These are phyloP conservation scores for Bufotes viridis DNA, from an alignment of 2,797 vertebrate species.

Conservation along the genomic window DNA sequence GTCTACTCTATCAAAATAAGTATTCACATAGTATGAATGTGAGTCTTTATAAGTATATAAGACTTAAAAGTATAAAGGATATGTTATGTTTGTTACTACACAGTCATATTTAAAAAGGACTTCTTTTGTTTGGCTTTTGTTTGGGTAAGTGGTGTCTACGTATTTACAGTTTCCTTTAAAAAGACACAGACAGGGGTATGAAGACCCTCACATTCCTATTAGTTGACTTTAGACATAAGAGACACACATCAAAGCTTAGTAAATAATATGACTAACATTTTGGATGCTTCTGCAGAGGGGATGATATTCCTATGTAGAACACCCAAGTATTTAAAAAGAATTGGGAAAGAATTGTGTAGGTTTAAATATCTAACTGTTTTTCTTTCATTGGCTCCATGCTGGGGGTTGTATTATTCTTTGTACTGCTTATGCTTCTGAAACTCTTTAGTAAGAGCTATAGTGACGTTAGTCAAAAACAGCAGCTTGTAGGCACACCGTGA, in stretches of 20 bases:
- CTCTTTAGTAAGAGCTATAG: slow-evolving; percentile 74
- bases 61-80: too few species aligned
- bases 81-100: background rate
- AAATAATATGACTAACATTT: slow-evolving; percentile 85
- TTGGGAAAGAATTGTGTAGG: slow-evolving; percentile 78
- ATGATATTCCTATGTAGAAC: slow-evolving; percentile 75
- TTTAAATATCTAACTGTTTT: slow-evolving; percentile 84
- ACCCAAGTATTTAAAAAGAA: slow-evolving; percentile 88
- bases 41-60: background rate
- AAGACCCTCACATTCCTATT: slow-evolving; percentile 78
- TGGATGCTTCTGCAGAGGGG: slow-evolving; percentile 78
- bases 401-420: slow-evolving; percentile 92
- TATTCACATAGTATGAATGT: background rate
- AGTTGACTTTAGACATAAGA: slow-evolving; percentile 79
- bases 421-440: slow-evolving; percentile 76
- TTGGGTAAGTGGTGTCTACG: slow-evolving; percentile 63
- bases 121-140: background rate
- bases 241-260: slow-evolving; percentile 83
- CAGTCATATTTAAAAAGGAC: background rate
- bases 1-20: background rate
- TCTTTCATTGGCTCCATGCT: slow-evolving; percentile 77
- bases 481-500: slow-evolving; percentile 67
- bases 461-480: slow-evolving; percentile 74
- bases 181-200: slow-evolving; percentile 70
- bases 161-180: slow-evolving; percentile 72